These are phyloP conservation scores for Enteromius treurensis DNA, from an alignment of 2,797 vertebrate species.

Conservation along the genomic window DNA sequence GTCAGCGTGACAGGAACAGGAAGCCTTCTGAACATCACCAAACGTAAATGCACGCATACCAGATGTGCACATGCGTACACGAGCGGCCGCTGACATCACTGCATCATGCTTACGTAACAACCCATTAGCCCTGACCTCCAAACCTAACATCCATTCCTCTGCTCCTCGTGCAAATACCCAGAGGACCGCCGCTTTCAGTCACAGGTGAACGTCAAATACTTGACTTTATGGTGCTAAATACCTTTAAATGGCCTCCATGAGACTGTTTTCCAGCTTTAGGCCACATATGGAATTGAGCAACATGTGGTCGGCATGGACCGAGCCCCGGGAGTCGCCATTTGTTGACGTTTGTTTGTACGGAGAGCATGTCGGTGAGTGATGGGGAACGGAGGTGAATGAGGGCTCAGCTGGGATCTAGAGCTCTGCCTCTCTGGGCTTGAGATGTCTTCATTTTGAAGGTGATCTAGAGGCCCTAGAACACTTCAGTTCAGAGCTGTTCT, in stretches of 20 bases:
- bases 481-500: background rate
- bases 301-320: conserved; percentile 33
- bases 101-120: background rate
- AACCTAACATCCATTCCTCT: background rate
- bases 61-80: conserved; percentile 32
- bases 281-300: conserved; percentile 29
- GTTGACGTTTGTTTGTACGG: conserved; percentile 38
- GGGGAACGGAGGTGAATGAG: conserved; percentile 18
- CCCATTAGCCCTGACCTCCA: background rate
- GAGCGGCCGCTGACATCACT: background rate
- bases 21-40: conserved; percentile 67
- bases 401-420: conserved; percentile 17
- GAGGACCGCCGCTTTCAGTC: conserved; percentile 60
- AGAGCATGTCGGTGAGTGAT: conserved; percentile 40
- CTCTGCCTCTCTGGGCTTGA: background rate
- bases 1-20: conserved; percentile 72
- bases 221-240: conserved; percentile 76
- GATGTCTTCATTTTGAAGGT: background rate
- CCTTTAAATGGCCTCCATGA: conserved; percentile 64
- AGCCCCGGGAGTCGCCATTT: conserved; percentile 42
- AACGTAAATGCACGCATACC: conserved; percentile 68
- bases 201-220: conserved; percentile 77
- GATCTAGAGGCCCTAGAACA: background rate
- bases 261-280: conserved; percentile 16
- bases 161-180: background rate